Evolutionary conservation across 2,888 invertebrate species (phyloP), one percentile per base, ranked within the genome.

Genomic region (Phasia obesa): DNA sequence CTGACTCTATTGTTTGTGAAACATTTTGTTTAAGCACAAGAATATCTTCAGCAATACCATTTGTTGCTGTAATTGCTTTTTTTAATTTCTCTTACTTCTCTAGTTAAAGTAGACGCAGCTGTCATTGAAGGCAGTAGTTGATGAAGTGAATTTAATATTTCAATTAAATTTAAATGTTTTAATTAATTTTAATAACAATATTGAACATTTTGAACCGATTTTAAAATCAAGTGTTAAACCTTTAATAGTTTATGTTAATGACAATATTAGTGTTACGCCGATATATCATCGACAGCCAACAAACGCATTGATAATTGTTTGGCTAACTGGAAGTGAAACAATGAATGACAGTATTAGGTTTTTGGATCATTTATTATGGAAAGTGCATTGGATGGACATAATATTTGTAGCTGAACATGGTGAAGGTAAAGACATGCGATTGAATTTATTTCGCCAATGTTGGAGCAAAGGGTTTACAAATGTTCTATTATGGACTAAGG

Each of bases 381-480:
- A 77, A 55, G 15, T 76, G 6, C 84, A 84, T 21, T 69, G 55
- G 51, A 49, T 47, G 17, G 70, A 84, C 25, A 62, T 84, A 27
- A 57, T 65, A 49, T 80, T 31, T 65, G 21, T 60, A 15, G 38
- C n/a, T 4, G n/a, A 19, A n/a, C 25, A 35, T 0, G 1, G 31
- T 2, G 2, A 2, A 2, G 51, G 6, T 0, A 59, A 23, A 7
- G 35, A 35, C 9, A 35, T 35, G 9, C 11, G 11, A 11, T n/a
- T 49, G 17, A 4, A 65, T 19, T 65, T 88, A 11, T 88, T 88
- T 38, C 9, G 59, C 1, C 67, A 82, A n/a, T 87, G 86, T 27
- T 88, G 87, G 84, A 53, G 23, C 0, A 85, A 87, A 47, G 88
- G 88, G 0, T 87, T 88, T 71, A 78, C 85, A 1, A 84, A 88